A percentile compares a stretch with the other conserved stretches of the same genome.
phyloP scores from a whole-genome alignment of 2,888 invertebrate species.

The Diachrysia chrysitis region DNA sequence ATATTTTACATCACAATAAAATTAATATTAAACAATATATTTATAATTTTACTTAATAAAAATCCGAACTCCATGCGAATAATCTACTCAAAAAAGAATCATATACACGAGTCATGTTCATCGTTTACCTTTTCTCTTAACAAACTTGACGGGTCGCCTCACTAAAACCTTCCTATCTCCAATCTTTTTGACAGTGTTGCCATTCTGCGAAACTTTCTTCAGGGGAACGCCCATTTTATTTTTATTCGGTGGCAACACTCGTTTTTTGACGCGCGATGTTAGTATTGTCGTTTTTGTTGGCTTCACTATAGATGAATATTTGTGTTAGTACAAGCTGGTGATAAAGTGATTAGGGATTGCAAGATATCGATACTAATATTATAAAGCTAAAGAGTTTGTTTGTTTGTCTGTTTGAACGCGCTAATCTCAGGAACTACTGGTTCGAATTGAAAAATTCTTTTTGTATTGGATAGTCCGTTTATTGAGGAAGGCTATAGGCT shows the following conservation, averaged over 20 bases:
- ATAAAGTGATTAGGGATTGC: constrained; percentile 18
- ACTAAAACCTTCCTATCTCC: constrained; percentile 77
- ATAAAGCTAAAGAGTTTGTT: too few relatives aligned
- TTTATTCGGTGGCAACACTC: constrained; percentile 58
- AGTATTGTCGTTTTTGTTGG: constrained; percentile 50
- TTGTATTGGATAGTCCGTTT: too few relatives aligned
- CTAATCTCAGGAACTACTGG: too few relatives aligned
- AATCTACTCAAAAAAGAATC: background rate
- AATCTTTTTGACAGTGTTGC: constrained; percentile 67
- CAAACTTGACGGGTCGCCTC: constrained; percentile 76
- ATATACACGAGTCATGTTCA: constrained; percentile 3
- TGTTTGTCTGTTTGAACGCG: too few relatives aligned
- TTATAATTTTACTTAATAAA: background rate
- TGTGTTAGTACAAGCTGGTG: constrained; percentile 56
- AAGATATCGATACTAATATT: too few relatives aligned
- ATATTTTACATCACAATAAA: too few relatives aligned
- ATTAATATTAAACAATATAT: too few relatives aligned
- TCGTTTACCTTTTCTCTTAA: constrained; percentile 82
- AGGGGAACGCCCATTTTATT: constrained; percentile 52
- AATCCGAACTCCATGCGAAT: background rate
- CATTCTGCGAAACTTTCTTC: constrained; percentile 69
- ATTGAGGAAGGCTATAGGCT: too few relatives aligned
- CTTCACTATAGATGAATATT: constrained; percentile 53
- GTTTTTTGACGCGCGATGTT: constrained; percentile 55
- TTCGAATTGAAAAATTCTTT: too few relatives aligned